Evolutionary conservation across 35 echinoderm and acorn worm genomes (phyloP).

Genomic region (Lytechinus pictus): DNA sequence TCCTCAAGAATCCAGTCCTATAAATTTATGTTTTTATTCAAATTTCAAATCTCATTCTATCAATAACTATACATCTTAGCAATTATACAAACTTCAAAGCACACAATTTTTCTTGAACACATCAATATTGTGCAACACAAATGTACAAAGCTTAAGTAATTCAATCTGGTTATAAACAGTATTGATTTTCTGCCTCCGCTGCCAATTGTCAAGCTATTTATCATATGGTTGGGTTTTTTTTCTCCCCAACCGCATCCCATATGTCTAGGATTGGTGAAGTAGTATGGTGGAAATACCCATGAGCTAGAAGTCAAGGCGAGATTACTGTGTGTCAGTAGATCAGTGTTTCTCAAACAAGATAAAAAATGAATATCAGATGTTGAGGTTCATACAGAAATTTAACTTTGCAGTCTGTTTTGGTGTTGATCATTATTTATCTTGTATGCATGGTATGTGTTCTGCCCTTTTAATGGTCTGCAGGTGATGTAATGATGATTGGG

Average conservation of each 20-base stretch:
- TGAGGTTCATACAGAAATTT: not conserved
- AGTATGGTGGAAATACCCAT: not conserved
- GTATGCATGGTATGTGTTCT: not conserved
- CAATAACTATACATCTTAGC: not conserved
- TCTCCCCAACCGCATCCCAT: not conserved
- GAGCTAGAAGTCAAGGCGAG: not conserved
- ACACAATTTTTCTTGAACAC: not conserved
- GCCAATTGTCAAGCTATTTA: constrained; percentile 18
- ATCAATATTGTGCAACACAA: not conserved
- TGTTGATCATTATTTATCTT: not conserved
- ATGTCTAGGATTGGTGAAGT: not conserved
- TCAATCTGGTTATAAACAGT: not conserved
- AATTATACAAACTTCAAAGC: not conserved
- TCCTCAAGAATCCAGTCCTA: too few relatives aligned
- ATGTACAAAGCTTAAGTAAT: not conserved
- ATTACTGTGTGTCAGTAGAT: not conserved
- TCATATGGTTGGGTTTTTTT: not conserved
- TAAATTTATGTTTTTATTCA: too few relatives aligned
- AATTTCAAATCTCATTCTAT: not conserved
- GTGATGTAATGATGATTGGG: too few relatives aligned
- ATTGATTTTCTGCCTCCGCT: not conserved
- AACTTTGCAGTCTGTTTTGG: not conserved
- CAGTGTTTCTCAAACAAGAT: not conserved
- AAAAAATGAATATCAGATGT: not conserved
- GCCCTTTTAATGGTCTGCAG: not conserved